Evolutionary conservation across 2,113 vertebrate species (phyloP).

Genomic region (Nettapus auritus): DNA sequence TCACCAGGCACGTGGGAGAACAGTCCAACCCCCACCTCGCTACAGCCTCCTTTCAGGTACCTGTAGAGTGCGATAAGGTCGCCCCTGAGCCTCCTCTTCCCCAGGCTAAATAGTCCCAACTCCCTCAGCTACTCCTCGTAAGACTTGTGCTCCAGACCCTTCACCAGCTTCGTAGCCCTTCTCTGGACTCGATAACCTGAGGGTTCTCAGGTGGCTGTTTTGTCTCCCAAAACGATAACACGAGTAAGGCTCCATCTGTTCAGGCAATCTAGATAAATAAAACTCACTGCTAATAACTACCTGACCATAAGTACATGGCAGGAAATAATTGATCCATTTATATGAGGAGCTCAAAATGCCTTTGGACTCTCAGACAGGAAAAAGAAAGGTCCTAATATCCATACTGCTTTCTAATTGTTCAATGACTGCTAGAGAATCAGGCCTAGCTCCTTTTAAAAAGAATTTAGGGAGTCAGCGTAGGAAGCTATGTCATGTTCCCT

Average conservation of each 20-base stretch:
- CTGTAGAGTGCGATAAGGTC: too few relatives aligned
- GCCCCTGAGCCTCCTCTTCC: too few relatives aligned
- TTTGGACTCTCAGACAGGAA: background rate
- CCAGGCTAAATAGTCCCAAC: too few relatives aligned
- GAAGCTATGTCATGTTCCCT: background rate
- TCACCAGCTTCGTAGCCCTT: too few relatives aligned
- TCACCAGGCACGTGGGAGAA: too few relatives aligned
- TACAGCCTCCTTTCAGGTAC: too few relatives aligned
- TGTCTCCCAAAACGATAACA: background rate
- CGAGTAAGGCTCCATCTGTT: background rate
- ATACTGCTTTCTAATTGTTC: background rate
- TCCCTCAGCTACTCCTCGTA: too few relatives aligned
- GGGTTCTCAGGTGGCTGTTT: background rate
- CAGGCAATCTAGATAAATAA: background rate
- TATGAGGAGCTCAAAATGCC: background rate
- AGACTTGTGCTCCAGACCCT: too few relatives aligned
- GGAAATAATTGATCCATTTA: conserved; percentile 2
- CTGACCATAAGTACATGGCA: background rate
- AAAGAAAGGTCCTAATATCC: background rate
- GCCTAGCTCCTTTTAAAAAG: background rate
- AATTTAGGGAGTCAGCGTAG: background rate
- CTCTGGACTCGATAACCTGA: too few relatives aligned
- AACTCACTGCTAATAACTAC: conserved; percentile 7
- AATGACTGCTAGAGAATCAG: background rate
- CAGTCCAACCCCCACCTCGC: too few relatives aligned